These are phyloP conservation scores for Chamaea fasciata DNA, from an alignment of 2,113 vertebrate genomes.

Conservation along the genomic window DNA sequence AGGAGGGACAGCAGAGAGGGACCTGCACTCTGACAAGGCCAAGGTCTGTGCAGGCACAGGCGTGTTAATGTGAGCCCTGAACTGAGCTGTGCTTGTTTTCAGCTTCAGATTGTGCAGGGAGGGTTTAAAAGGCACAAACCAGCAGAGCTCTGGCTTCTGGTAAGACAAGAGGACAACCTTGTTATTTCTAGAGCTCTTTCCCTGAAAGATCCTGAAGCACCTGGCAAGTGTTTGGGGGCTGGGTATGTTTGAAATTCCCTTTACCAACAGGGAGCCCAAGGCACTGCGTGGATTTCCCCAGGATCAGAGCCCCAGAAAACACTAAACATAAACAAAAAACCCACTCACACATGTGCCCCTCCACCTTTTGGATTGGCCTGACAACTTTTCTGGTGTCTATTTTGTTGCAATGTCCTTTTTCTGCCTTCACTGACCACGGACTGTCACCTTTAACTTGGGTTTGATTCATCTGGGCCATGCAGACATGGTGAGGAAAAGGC, in stretches of 20 bases:
- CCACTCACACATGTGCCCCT: background rate
- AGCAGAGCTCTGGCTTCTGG: background rate
- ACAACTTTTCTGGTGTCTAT: background rate
- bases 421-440: background rate
- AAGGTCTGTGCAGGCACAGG: background rate
- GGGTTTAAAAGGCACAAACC: background rate
- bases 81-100: background rate
- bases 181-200: background rate
- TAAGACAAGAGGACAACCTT: background rate
- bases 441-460: background rate
- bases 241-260: background rate
- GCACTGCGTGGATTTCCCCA: background rate
- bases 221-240: background rate
- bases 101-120: accelerated
- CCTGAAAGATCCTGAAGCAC: background rate
- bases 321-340: background rate
- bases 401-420: background rate
- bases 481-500: background rate
- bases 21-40: background rate
- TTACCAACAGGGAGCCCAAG: background rate
- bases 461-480: background rate
- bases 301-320: background rate
- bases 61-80: background rate
- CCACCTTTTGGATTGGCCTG: background rate
- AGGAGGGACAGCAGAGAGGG: background rate